Evolutionary conservation across 2,797 vertebrate species (phyloP).

Genomic region (Acanthurus lineatus): DNA sequence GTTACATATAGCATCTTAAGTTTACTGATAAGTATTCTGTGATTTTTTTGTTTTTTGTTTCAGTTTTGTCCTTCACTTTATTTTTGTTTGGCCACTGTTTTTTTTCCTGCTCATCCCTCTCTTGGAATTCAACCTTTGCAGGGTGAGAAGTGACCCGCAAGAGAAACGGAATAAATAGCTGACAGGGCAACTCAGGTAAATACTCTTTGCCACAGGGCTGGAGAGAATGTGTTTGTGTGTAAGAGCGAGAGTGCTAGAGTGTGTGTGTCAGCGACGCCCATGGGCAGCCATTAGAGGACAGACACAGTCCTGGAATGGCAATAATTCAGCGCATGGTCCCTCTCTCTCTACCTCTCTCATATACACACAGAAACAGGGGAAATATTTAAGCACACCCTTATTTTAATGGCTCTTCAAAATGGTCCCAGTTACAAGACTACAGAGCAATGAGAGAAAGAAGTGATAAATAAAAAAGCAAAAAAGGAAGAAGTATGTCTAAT

Average conservation of each 20-base stretch:
- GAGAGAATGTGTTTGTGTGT: conserved; percentile 3
- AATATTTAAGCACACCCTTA: neutral
- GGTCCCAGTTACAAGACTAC: neutral
- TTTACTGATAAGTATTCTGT: neutral
- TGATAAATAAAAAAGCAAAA: neutral
- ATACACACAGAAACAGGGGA: neutral
- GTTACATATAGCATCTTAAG: too few species aligned
- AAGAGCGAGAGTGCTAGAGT: conserved; percentile 13
- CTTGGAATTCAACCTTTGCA: conserved; percentile 32
- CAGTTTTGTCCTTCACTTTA: conserved; percentile 15
- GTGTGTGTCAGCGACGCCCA: conserved; percentile 5
- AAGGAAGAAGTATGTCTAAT: neutral
- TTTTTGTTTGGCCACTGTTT: conserved; percentile 9
- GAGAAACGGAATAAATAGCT: conserved; percentile 27
- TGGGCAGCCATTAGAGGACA: conserved; percentile 45
- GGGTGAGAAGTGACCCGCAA: conserved; percentile 36
- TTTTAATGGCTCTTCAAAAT: conserved; percentile 23
- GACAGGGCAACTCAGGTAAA: conserved; percentile 42
- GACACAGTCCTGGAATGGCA: conserved; percentile 20
- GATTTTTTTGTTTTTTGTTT: conserved; percentile 1
- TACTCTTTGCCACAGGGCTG: conserved; percentile 16
- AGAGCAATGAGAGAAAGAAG: neutral
- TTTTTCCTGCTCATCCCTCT: conserved; percentile 1
- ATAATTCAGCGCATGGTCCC: neutral
- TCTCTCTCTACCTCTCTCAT: neutral